phyloP scores from a whole-genome alignment of 2,888 invertebrate genomes.

The Sesia apiformis region DNA sequence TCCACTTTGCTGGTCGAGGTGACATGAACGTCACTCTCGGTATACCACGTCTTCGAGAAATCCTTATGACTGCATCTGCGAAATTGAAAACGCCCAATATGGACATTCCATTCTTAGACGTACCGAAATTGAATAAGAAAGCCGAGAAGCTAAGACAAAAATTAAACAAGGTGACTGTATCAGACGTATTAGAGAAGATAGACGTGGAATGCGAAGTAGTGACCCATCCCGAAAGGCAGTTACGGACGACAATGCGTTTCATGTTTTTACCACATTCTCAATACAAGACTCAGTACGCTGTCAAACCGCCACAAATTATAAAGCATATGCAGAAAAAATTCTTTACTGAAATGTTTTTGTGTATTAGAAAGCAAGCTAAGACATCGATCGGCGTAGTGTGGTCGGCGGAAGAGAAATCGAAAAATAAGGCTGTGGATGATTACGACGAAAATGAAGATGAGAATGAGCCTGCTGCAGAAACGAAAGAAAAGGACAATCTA shows the following conservation, averaged over 20 bases:
- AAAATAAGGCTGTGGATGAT: conserved; percentile 32
- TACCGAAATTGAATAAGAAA: conserved; percentile 60
- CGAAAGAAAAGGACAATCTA: too few relatives aligned
- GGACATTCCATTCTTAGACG: conserved; percentile 88
- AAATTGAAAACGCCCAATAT: conserved; percentile 96
- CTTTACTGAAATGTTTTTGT: conserved; percentile 78
- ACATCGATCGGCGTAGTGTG: conserved; percentile 64
- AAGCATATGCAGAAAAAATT: conserved; percentile 83
- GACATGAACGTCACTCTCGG: conserved; percentile 99
- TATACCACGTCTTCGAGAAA: conserved; percentile 97
- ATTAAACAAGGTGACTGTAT: conserved; percentile 85
- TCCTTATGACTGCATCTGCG: conserved; percentile 95
- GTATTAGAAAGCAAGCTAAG: conserved; percentile 76
- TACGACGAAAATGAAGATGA: conserved; percentile 60
- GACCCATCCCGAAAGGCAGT: conserved; percentile 65
- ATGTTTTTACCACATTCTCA: conserved; percentile 82
- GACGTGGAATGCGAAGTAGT: conserved; percentile 76
- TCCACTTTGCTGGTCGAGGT: conserved; percentile 99
- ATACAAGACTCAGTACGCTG: conserved; percentile 82
- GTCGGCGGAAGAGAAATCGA: conserved; percentile 53
- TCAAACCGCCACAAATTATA: conserved; percentile 81
- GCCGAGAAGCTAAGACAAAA: conserved; percentile 82
- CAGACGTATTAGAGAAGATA: conserved; percentile 85
- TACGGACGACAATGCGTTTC: conserved; percentile 81
- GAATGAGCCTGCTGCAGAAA: conserved; percentile 31